Evolutionary conservation across 2,888 invertebrate species (phyloP).

Genomic region (Acanthosepion lycidas): DNA sequence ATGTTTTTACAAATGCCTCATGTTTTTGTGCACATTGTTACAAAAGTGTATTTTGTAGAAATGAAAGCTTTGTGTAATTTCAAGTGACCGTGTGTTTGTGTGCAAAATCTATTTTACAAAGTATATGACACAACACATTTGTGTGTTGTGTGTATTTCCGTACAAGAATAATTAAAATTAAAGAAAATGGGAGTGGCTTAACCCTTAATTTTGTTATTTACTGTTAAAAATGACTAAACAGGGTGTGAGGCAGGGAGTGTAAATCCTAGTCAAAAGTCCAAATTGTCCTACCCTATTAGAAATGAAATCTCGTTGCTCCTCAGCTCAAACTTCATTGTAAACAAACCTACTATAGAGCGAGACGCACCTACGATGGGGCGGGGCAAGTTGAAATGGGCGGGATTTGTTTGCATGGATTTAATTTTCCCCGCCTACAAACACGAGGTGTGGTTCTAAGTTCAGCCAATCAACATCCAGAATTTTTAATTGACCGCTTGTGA

Average conservation of each 20-base stretch:
- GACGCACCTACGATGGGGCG: not conserved
- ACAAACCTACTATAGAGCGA: not conserved
- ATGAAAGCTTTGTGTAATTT: not conserved
- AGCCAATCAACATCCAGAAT: not conserved
- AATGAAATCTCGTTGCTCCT: not conserved
- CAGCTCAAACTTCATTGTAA: not conserved
- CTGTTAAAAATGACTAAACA: not conserved
- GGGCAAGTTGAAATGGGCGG: not conserved
- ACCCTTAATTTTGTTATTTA: not conserved
- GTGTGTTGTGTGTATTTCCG: not conserved
- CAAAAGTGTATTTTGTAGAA: not conserved
- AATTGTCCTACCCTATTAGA: not conserved
- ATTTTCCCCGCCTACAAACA: not conserved
- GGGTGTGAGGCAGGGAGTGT: not conserved
- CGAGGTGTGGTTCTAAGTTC: not conserved
- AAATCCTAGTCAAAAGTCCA: not conserved
- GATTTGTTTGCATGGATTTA: not conserved
- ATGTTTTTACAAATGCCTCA: not conserved
- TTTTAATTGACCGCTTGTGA: slow-evolving; percentile 33
- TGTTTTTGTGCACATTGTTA: not conserved
- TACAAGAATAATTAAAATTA: not conserved
- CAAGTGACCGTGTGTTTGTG: not conserved
- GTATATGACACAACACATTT: not conserved
- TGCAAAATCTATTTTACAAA: not conserved
- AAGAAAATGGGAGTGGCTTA: not conserved